Evolutionary conservation across 92 coral and sea anemone species (phyloP).

Genomic region (Epizoanthus scotinus): DNA sequence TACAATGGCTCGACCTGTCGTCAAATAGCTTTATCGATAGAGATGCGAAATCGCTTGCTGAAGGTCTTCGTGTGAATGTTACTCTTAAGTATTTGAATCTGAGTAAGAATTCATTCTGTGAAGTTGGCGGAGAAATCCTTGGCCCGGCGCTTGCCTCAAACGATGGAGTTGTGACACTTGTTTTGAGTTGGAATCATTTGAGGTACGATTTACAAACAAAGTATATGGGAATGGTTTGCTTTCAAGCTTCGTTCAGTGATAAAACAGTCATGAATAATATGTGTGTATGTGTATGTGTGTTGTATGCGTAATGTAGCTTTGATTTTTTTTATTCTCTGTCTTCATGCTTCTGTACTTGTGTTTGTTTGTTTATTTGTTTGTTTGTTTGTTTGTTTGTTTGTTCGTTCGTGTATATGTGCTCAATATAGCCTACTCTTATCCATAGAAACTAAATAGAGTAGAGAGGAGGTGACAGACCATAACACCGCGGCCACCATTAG

Average conservation of each 20-base stretch:
- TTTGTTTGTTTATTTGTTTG: not conserved
- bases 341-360: not conserved
- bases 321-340: too few relatives aligned
- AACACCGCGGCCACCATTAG: too few relatives aligned
- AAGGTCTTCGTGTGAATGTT: slow-evolving; percentile 51
- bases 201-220: slow-evolving; percentile 27
- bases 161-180: slow-evolving; percentile 48
- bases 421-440: too few relatives aligned
- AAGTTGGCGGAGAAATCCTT: slow-evolving; percentile 66
- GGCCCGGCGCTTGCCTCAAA: slow-evolving; percentile 68
- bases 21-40: slow-evolving; percentile 66
- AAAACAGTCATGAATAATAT: too few relatives aligned
- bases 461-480: too few relatives aligned
- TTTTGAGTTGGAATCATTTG: slow-evolving; percentile 82
- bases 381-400: not conserved
- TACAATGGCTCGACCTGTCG: slow-evolving; percentile 67
- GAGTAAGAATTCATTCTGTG: slow-evolving; percentile 78
- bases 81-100: slow-evolving; percentile 57
- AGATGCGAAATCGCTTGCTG: slow-evolving; percentile 63
- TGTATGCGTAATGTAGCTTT: too few relatives aligned
- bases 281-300: too few relatives aligned
- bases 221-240: not conserved
- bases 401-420: not conserved
- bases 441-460: too few relatives aligned
- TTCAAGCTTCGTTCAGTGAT: too few relatives aligned